These are phyloP conservation scores for Archegozetes longisetosus DNA, from an alignment of 1,140 invertebrate species.

Conservation along the genomic window DNA sequence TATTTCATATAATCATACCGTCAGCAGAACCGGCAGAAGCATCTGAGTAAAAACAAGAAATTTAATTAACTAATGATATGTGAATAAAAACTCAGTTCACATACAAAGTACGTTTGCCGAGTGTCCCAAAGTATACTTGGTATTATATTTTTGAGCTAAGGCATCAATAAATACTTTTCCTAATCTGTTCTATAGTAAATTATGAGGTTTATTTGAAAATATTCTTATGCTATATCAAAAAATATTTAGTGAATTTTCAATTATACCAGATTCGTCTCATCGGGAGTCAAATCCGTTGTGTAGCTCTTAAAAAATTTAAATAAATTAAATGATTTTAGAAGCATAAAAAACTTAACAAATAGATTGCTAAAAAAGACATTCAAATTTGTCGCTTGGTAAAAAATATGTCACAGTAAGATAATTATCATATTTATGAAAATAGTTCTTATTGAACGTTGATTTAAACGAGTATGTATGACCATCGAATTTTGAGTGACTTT, in stretches of 20 bases:
- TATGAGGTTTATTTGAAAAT: background rate
- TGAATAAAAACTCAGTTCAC: conserved; percentile 3
- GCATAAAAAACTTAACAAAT: too few relatives aligned
- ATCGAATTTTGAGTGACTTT: too few relatives aligned
- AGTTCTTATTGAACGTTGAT: too few relatives aligned
- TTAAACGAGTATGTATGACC: too few relatives aligned
- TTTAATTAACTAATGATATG: background rate
- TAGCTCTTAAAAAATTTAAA: too few relatives aligned
- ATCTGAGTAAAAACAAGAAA: conserved; percentile 5
- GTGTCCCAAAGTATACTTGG: conserved; percentile 28
- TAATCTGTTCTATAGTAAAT: background rate
- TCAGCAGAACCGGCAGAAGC: conserved; percentile 20
- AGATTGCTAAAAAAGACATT: too few relatives aligned
- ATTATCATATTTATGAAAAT: too few relatives aligned
- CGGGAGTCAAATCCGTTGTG: too few relatives aligned
- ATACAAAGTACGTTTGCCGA: conserved; percentile 11
- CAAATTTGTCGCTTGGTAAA: too few relatives aligned
- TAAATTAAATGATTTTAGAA: too few relatives aligned
- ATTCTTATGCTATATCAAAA: background rate
- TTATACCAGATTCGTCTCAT: background rate
- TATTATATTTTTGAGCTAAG: conserved; percentile 31
- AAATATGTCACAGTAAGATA: too few relatives aligned
- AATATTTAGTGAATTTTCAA: background rate
- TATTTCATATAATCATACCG: too few relatives aligned
- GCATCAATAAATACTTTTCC: background rate